phyloP scores from a whole-genome alignment of 2,888 invertebrate species.

The Maniola hyperantus region DNA sequence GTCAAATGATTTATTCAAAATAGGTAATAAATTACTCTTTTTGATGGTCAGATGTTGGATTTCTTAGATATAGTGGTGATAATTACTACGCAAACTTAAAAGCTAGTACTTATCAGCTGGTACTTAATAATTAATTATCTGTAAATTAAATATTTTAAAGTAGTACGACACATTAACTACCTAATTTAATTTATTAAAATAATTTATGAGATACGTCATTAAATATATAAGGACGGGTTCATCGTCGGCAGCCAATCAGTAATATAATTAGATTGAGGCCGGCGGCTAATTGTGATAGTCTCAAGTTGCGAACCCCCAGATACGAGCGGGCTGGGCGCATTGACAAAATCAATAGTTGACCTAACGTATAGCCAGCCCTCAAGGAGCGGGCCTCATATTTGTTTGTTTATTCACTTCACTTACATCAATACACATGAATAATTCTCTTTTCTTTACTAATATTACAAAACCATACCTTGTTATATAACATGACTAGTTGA shows the following conservation, averaged over 20 bases:
- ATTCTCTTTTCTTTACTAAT: no score
- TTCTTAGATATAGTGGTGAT: no score
- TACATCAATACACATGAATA: background rate
- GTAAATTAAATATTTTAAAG: no score
- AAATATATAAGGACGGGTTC: constrained; percentile 28
- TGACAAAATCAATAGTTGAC: constrained; percentile 73
- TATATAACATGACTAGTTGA: no score
- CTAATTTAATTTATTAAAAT: background rate
- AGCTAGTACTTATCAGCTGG: no score
- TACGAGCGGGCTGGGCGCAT: constrained; percentile 50
- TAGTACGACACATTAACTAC: no score
- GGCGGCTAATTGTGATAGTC: constrained; percentile 76
- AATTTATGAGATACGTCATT: constrained; percentile 32
- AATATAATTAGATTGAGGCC: constrained; percentile 80
- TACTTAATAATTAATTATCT: no score
- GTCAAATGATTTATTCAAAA: no score
- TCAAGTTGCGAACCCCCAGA: constrained; percentile 72
- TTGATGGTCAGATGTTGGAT: no score
- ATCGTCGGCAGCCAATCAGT: constrained; percentile 66
- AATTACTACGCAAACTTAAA: no score
- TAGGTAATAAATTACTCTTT: no score
- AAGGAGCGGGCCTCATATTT: constrained; percentile 46
- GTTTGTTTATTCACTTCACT: background rate
- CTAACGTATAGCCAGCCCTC: constrained; percentile 56
- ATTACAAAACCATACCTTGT: no score